Evolutionary conservation across 1,140 invertebrate genomes (phyloP), one percentile per base, ranked within the genome.

Genomic region (Neodiprion fabricii): DNA sequence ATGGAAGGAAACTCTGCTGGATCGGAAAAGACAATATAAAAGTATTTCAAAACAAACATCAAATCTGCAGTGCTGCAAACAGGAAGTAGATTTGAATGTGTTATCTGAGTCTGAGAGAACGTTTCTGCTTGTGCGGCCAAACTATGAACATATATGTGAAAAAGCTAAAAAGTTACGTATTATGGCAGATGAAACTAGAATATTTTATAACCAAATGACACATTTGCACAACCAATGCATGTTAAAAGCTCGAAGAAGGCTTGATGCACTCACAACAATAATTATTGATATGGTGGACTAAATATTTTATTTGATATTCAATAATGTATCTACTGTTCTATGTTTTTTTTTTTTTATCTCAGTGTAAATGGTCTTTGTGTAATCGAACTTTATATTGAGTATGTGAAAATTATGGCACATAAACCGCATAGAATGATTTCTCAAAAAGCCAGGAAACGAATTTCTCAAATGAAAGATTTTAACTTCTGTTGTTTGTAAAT

Each of bases 141-240:
- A 84, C 76, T 86, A 85, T 70, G 76, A 81, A 71, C 11, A 79
- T 1, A 81, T 85, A n/a, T 75, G 71, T 49, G 76, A 76, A 28
- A 84, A 82, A 61, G 75, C 75, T 11, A 74, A 80, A 47, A 80
- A 79, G 50, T 69, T 86, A 8, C 47, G 71, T 4, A 74, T 79
- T 7, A 11, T 76, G 0, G 71, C 81, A 47, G 28, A 74, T 9
- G 80, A 80, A 76, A 67, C 81, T n/a, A 70, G 69, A 8, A 47
- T 61, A 0, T 71, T 85, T 14, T 75, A 77, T 73, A 65, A 67
- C 8, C 47, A 78, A 14, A 53, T 79, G 7, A 66, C 76, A 10
- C 76, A 75, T 48, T 71, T 80, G 17, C 72, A 81, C 72, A 14
- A 78, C 48, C 81, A 47, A 28, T 78, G 83, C 40, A 71, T 78